These are phyloP conservation scores for Macropis europaea DNA, from an alignment of 2,888 invertebrate genomes.

Conservation along the genomic window DNA sequence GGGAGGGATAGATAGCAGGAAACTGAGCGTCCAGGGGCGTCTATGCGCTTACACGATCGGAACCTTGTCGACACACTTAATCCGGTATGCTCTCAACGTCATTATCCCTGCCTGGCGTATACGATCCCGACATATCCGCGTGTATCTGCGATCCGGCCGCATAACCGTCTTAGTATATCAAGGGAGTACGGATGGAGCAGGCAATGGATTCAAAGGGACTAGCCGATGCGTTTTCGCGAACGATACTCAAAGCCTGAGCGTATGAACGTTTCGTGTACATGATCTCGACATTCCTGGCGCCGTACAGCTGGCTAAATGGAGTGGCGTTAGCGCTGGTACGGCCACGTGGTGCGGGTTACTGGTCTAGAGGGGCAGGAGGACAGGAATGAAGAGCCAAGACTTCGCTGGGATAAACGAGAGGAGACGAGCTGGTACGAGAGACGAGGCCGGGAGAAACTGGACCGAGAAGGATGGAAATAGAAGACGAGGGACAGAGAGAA, in stretches of 20 bases:
- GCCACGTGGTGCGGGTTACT: slow-evolving; percentile 63
- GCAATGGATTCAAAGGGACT: slow-evolving; percentile 54
- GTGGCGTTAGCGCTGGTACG: slow-evolving; percentile 56
- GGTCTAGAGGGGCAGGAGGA: slow-evolving; percentile 16
- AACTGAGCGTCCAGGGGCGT: slow-evolving; percentile 6
- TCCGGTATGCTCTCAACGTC: slow-evolving; percentile 26
- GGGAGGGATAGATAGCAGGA: background rate
- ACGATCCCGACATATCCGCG: slow-evolving; percentile 20
- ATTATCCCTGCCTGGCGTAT: slow-evolving; percentile 23
- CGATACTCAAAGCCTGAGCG: slow-evolving; percentile 34
- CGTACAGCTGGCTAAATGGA: slow-evolving; percentile 58
- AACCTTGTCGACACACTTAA: slow-evolving; percentile 38
- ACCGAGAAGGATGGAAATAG: background rate
- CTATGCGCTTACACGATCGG: slow-evolving; percentile 26
- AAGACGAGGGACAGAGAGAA: background rate
- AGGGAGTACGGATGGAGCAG: slow-evolving; percentile 24
- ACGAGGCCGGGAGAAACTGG: slow-evolving; percentile 7
- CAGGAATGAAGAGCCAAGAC: slow-evolving; percentile 9
- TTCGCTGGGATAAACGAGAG: slow-evolving; percentile 19
- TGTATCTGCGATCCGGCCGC: slow-evolving; percentile 24
- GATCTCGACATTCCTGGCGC: slow-evolving; percentile 53
- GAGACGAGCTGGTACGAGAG: slow-evolving; percentile 30
- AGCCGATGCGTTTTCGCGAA: slow-evolving; percentile 54
- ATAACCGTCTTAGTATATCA: slow-evolving; percentile 47
- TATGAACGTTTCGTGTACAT: slow-evolving; percentile 35